Evolutionary conservation across 2,888 invertebrate genomes (phyloP), one percentile per base, ranked within the genome.

Genomic region (Syrphus vitripennis): DNA sequence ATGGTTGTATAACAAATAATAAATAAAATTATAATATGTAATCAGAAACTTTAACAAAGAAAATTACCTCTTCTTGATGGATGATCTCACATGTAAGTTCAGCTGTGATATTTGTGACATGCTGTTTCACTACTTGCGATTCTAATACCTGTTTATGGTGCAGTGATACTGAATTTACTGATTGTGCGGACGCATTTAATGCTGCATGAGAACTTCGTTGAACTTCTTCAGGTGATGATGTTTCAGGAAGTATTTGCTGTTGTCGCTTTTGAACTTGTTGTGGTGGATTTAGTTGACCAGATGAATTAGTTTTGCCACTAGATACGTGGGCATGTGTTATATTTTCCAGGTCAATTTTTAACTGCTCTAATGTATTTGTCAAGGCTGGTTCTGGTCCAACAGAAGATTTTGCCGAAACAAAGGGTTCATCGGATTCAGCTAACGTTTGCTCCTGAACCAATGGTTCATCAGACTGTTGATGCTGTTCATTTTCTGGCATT

Each of bases 341-440:
- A 86, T 94, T 94, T 87, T 94, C 94, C 42, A 94, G 89, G 75
- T 94, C 94, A 75, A 94, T 94, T 90, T 94, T 94, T 3, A 94
- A 89, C 87, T 94, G 94, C 84, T 94, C 94, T 45, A 94, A 89
- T 0, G 94, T 94, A 80, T 94, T 93, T 57, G 93, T 94, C 86
- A 87, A 72, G 50, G 88, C 88, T 79, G 88, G 19, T 37, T 81
- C 63, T 7, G 55, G 9, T 9, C 72, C 70, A 40, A 63, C 21
- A 16, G 77, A 74, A 0, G 65, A 50, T 29, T 86, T 87, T 10
- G 59, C 34, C 1, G 42, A 48, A 26, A 26, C 10, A n/a, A 50
- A 31, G 69, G 37, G 12, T 42, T 80, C 80, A 45, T 31, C 61
- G 16, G 74, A 42, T 37, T 9, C 24, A 12, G 7, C 4, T 21